A percentile compares a stretch with the other conserved stretches of the same genome.
phyloP scores from a whole-genome alignment of 2,113 vertebrate species.

The Tautogolabrus adspersus region DNA sequence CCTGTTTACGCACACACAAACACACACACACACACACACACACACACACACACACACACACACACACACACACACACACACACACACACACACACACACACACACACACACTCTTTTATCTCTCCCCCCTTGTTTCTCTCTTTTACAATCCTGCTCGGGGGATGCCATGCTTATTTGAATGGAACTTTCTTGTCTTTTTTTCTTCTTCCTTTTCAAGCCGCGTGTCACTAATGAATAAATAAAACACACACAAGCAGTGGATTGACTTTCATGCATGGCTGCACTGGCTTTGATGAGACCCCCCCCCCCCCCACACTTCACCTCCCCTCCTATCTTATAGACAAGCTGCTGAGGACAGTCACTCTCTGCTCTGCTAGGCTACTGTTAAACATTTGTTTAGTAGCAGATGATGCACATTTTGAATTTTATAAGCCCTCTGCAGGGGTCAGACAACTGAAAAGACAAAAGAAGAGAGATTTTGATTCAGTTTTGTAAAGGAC shows the following conservation, averaged over 20 bases:
- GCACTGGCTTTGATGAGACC: constrained; percentile 78
- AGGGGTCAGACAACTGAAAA: constrained; percentile 41
- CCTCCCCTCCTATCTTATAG: constrained; percentile 49
- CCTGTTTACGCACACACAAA: constrained; percentile 49
- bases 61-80: constrained; percentile 28
- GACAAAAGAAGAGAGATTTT: constrained; percentile 14
- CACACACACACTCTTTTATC: constrained; percentile 26
- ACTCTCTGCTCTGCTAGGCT: constrained; percentile 61
- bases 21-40: constrained; percentile 33
- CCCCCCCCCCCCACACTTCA: constrained; percentile 3
- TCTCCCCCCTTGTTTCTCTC: constrained; percentile 39
- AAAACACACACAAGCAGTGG: constrained; percentile 82
- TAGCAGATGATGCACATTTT: constrained; percentile 58
- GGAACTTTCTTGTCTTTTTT: constrained; percentile 78
- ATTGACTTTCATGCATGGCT: constrained; percentile 84
- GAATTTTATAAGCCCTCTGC: constrained; percentile 24
- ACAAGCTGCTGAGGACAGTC: constrained; percentile 73
- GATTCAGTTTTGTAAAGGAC: neutral
- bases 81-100: constrained; percentile 18
- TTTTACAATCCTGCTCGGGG: constrained; percentile 70
- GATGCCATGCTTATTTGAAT: constrained; percentile 84
- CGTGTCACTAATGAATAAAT: constrained; percentile 86
- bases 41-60: constrained; percentile 29
- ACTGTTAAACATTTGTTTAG: constrained; percentile 62
- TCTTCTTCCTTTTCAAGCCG: constrained; percentile 73